Conservation (phyloP, 2,888 invertebrate species). For the Watsonalla cultraria region DNA sequence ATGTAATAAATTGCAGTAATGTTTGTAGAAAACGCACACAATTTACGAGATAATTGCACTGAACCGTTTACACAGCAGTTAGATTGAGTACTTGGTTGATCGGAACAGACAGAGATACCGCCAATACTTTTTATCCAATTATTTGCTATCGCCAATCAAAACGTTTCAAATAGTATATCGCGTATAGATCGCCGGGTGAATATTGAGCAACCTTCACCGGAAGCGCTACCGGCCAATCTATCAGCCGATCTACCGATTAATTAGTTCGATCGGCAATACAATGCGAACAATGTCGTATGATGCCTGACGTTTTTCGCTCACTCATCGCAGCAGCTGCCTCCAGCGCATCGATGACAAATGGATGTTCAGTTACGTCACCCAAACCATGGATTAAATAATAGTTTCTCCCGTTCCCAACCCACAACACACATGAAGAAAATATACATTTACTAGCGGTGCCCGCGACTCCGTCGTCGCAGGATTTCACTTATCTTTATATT, state of each 20-base stretch:
- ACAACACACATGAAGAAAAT: not conserved
- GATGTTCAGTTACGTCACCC: constrained; percentile 19
- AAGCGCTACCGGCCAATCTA: constrained; percentile 73
- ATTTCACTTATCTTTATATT: too few relatives aligned
- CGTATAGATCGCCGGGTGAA: constrained; percentile 52
- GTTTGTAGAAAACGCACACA: not conserved
- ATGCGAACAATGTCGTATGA: constrained; percentile 67
- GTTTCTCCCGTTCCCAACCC: too few relatives aligned
- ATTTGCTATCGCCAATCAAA: constrained; percentile 65
- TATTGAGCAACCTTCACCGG: constrained; percentile 74
- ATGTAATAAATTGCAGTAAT: not conserved
- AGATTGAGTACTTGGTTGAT: not conserved
- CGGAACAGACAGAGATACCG: constrained; percentile 11
- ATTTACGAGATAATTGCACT: not conserved
- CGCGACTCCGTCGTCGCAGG: too few relatives aligned
- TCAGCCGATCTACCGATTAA: constrained; percentile 71
- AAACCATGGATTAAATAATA: not conserved
- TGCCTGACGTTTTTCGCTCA: constrained; percentile 58
- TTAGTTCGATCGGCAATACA: constrained; percentile 68
- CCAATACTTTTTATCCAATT: constrained; percentile 40
- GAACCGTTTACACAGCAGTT: not conserved
- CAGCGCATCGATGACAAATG: constrained; percentile 45
- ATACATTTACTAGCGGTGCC: too few relatives aligned
- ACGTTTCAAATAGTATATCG: constrained; percentile 47
- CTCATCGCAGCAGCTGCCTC: constrained; percentile 65